Conservation (phyloP, 2,888 invertebrate genomes). For the Netelia inedita region DNA sequence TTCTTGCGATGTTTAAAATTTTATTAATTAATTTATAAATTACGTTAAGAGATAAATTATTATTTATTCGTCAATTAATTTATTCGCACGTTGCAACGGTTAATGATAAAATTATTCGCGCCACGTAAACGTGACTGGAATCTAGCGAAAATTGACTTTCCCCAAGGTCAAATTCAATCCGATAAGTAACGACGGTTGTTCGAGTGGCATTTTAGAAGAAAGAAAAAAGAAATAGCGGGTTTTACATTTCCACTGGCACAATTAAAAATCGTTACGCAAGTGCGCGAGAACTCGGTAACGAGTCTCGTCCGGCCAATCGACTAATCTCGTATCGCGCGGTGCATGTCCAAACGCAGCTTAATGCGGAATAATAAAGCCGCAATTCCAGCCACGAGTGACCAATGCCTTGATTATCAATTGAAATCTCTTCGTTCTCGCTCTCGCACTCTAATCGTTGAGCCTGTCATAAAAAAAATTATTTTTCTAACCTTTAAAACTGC, state of each 20-base stretch:
- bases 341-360: constrained; percentile 21
- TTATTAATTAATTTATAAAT: too few species aligned
- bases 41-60: neutral
- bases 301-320: constrained; percentile 57
- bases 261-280: constrained; percentile 41
- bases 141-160: neutral
- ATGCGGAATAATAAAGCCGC: constrained; percentile 9
- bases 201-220: neutral
- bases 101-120: too few species aligned
- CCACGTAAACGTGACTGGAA: neutral
- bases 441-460: neutral
- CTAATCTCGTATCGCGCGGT: constrained; percentile 7
- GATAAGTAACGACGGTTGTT: neutral
- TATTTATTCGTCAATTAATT: neutral
- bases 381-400: constrained; percentile 22
- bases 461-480: neutral
- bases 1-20: too few species aligned
- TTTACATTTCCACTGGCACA: constrained; percentile 23
- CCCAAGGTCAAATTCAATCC: neutral
- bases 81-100: too few species aligned
- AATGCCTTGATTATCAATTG: constrained; percentile 22
- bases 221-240: constrained; percentile 14
- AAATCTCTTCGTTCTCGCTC: constrained; percentile 14
- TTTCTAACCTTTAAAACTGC: neutral
- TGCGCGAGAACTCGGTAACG: constrained; percentile 32